phyloP scores from a whole-genome alignment of 92 coral and sea anemone genomes.

The Anthopleura xanthogrammica region DNA sequence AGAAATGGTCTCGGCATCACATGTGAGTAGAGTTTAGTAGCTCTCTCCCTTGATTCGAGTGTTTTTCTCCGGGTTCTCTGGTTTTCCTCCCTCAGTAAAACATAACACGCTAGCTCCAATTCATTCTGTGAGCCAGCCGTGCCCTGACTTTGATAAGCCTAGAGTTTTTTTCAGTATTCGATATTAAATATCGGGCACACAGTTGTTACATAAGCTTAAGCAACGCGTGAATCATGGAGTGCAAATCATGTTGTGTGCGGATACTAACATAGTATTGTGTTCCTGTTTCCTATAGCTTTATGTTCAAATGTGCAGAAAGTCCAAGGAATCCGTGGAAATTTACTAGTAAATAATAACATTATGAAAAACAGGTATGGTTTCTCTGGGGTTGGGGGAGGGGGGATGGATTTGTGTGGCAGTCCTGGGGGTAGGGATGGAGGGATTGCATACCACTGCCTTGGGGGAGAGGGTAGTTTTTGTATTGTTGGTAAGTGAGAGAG shows the following conservation, averaged over 20 bases:
- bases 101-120: no score
- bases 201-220: background rate
- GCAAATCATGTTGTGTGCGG: background rate
- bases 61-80: background rate
- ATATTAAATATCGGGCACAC: background rate
- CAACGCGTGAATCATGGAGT: background rate
- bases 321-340: conserved; percentile 40
- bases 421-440: background rate
- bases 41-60: no score
- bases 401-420: background rate
- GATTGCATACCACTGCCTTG: background rate
- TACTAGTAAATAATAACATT: conserved; percentile 34
- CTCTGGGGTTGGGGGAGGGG: background rate
- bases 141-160: no score
- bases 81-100: background rate
- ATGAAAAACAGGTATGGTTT: conserved; percentile 53
- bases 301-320: conserved; percentile 45
- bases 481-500: background rate
- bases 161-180: background rate
- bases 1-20: background rate
- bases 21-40: no score
- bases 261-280: background rate
- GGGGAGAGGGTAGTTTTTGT: background rate
- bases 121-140: no score
- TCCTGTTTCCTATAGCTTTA: conserved; percentile 16